Evolutionary conservation across 2,888 invertebrate genomes (phyloP).

Genomic region (Trachelus tabidus): DNA sequence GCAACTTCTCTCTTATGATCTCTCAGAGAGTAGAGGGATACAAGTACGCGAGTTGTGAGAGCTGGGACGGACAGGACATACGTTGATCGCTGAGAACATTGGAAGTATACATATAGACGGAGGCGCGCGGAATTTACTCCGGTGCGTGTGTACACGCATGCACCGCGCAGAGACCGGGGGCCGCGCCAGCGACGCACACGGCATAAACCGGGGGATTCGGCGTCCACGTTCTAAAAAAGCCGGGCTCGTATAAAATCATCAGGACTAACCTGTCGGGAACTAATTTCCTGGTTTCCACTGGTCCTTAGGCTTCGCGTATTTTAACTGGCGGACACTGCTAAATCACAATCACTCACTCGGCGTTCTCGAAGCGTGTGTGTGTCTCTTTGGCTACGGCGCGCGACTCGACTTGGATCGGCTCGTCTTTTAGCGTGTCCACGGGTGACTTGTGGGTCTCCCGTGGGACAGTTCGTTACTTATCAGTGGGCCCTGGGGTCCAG

Average conservation of each 20-base stretch:
- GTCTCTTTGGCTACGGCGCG: slow-evolving; percentile 5
- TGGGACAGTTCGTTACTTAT: slow-evolving; percentile 39
- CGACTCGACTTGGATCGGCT: slow-evolving; percentile 10
- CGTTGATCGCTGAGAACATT: background rate
- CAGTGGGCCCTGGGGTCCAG: slow-evolving; percentile 48
- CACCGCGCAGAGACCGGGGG: slow-evolving; percentile 24
- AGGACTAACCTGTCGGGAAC: slow-evolving; percentile 24
- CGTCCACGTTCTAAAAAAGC: background rate
- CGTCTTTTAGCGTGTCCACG: slow-evolving; percentile 9
- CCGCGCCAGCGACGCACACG: slow-evolving; percentile 38
- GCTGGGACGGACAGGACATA: background rate
- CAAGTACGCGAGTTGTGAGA: background rate
- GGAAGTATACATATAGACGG: slow-evolving; percentile 3
- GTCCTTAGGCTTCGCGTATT: slow-evolving; percentile 8
- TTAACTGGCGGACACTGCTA: background rate
- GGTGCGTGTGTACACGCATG: slow-evolving; percentile 22
- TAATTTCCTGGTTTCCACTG: slow-evolving; percentile 15
- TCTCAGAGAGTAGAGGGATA: background rate
- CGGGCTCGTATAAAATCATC: background rate
- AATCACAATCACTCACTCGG: slow-evolving; percentile 8
- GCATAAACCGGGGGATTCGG: slow-evolving; percentile 1
- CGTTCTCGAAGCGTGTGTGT: background rate
- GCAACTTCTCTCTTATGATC: slow-evolving; percentile 18
- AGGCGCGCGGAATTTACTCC: slow-evolving; percentile 22
- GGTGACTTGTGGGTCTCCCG: slow-evolving; percentile 32